Evolutionary conservation across 2,888 invertebrate species (phyloP).

Genomic region (Drosophila nr. perissopoda): DNA sequence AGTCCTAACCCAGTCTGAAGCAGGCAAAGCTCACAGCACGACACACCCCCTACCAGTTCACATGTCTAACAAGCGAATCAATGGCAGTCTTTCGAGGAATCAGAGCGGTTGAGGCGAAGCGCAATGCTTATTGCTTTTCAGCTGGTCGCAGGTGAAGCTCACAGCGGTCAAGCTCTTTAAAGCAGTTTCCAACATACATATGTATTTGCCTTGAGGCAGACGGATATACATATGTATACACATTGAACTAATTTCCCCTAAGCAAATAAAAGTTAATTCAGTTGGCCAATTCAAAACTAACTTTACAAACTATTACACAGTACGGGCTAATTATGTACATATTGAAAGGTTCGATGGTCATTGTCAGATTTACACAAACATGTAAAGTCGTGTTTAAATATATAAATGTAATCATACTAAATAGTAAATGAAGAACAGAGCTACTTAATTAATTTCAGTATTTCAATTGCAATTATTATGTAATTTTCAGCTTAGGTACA

Average conservation of each 20-base stretch:
- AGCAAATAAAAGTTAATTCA: conserved; percentile 4
- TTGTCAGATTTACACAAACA: neutral
- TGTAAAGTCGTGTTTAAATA: neutral
- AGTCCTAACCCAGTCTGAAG: conserved; percentile 30
- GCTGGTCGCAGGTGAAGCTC: conserved; percentile 45
- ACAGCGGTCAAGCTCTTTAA: conserved; percentile 45
- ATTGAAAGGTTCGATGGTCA: neutral
- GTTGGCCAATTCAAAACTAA: neutral
- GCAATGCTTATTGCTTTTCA: conserved; percentile 39
- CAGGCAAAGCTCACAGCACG: conserved; percentile 37
- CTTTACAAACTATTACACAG: neutral
- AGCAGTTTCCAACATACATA: conserved; percentile 31
- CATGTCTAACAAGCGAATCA: neutral
- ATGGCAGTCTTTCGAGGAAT: conserved; percentile 4
- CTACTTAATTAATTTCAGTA: neutral
- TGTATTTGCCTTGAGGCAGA: conserved; percentile 27
- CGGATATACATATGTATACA: conserved; percentile 9
- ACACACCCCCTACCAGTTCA: neutral
- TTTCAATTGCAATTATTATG: neutral
- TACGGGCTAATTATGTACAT: neutral
- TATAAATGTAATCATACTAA: neutral
- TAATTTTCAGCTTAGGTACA: neutral
- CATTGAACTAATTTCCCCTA: conserved; percentile 10
- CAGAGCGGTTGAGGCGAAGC: neutral
- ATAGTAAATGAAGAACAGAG: neutral